Percentiles rank a stretch among this genome's conserved stretches.
Conservation (phyloP, 2,888 invertebrate genomes). For the Reticulitermes lucifugus region DNA sequence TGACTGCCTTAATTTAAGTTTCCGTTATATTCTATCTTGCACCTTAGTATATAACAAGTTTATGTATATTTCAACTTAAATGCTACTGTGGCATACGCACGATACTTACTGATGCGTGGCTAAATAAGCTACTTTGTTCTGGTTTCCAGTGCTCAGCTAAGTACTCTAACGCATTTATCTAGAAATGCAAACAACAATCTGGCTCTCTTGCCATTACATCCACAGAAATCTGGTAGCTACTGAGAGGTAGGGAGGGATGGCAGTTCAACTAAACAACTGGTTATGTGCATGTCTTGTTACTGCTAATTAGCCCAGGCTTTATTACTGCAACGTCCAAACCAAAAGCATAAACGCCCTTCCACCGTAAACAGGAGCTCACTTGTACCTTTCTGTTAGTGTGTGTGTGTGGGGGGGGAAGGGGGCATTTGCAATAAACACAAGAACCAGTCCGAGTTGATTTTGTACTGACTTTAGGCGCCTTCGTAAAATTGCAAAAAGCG, state of each 20-base stretch:
- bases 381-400: background rate
- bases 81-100: background rate
- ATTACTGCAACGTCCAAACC: background rate
- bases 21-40: no score
- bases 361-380: background rate
- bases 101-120: background rate
- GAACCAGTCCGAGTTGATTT: no score
- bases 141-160: background rate
- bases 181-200: slow-evolving; percentile 18
- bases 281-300: slow-evolving; percentile 11
- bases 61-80: background rate
- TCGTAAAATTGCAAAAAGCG: no score
- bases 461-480: no score
- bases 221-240: background rate
- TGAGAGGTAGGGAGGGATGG: background rate
- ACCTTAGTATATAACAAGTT: no score
- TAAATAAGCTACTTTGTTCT: background rate
- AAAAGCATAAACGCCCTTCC: background rate
- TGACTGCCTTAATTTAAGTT: no score
- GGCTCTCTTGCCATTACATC: background rate
- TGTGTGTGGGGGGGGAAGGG: no score
- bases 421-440: no score
- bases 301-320: slow-evolving; percentile 1
- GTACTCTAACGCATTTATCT: background rate
- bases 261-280: background rate